Base-by-base conservation (phyloP, 2,113 vertebrate species). In the Rhinopomastus cyanomelas region DNA sequence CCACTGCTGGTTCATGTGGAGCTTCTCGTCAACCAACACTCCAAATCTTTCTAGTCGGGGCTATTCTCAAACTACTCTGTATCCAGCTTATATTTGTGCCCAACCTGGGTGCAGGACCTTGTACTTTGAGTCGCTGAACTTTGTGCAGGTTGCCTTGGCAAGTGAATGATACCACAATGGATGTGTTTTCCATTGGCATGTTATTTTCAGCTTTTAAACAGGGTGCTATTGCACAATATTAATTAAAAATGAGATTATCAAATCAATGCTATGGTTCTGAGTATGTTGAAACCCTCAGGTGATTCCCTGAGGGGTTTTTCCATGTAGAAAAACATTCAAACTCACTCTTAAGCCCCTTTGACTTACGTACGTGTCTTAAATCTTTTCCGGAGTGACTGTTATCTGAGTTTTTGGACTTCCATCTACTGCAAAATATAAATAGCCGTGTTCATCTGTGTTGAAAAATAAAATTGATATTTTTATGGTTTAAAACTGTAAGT, bases 181-280 rank as follows among this genome's bases (percentile, higher is more conserved):
- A 3, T 23, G 14, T 52, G 7, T 64, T 81, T 88, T 73, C 13
- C 5, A 32, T 12, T 76, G 22, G 4, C 8, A 42, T 72, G 87
- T 81, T 53, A 19, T 65, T 85, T 81, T 66, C 25, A 76, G 4
- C 7, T 61, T 90, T 72, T 55, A 0, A 88, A 39, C 11, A 42
- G 15, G 36, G 9, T 66, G 1, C 2, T 66, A 19, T 48, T 57
- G 1, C 0, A 25, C 7, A 55, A 19, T 60, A 56, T 37, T 39
- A 53, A 85, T 49, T 42, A 57, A n/a, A 85, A 87, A 19, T 18
- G 5, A 59, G 65, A 29, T 32, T 62, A 22, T 48, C 6, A 22
- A 62, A 32, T 8, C 60, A 32, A 66, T 21, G 17, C 76, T 11
- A 25, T 5, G 5, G 74, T 78, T 74, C 34, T 64, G 25, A 80